Evolutionary conservation across 2,888 invertebrate species (phyloP), one percentile per base, ranked within the genome.

Genomic region (Sericinus montela): DNA sequence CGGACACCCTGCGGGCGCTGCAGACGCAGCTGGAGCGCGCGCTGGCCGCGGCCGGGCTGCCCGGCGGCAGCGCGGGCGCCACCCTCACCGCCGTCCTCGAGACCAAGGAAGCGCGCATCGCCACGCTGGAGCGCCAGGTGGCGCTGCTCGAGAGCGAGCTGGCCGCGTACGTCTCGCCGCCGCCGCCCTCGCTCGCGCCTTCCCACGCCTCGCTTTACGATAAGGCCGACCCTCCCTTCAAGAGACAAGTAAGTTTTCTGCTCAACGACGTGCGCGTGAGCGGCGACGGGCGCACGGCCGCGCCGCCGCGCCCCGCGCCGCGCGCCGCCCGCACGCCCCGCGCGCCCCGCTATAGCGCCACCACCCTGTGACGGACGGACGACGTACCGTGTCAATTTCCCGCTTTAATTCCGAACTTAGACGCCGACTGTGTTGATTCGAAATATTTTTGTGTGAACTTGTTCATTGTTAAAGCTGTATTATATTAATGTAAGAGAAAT

Each of bases 71-170:
- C 62, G 87, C 87, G 63, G 87, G 87, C 67, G 93, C 93, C 80
- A 94, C 94, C 64, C 91, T 94, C 81, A 93, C 93, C 65, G 94
- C 94, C 69, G 93, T 94, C 80, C 91, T 94, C 89, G 94, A 94
- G 90, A 94, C 94, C 67, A 94, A 96, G 93, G 96, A 96, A 87
- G 94, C 94, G 72, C 92, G 95, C 82, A 95, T 97, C 82, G 92
- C 94, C 75, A 94, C 94, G 59, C 91, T 97, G 86, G 96, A 97
- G 91, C 94, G 94, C 69, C 95, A 96, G 86, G 92, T 96, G 66
- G 91, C 91, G 66, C 89, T 94, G 76, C 91, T 95, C 79, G 95
- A 96, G 89, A 90, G 92, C 80, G 95, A 95, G 90, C 88, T 95
- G 80, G 82, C 81, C 69, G 75, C 79, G 76, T 77, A 78, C 72